Base-by-base conservation (phyloP, 2,113 vertebrate genomes). In the Pangasianodon hypophthalmus region DNA sequence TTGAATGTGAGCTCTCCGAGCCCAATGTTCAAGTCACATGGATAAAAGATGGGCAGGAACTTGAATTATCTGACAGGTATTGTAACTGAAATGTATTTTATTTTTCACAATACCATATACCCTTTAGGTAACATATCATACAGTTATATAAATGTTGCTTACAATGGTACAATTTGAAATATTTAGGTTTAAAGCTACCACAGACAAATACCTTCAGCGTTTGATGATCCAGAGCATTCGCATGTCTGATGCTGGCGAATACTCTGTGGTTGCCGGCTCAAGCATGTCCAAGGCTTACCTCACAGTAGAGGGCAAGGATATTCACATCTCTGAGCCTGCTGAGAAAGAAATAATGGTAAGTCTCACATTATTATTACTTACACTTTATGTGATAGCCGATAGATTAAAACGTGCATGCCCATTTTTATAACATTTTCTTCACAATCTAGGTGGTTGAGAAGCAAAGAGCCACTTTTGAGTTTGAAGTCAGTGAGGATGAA, bases 401-500 rank as follows among this genome's bases (percentile, higher is more conserved):
- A 1, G 5, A 44, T 58, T 52, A 10, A 77, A 73, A 10, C 16
- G 13, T 46, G 4, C 44, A 64, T n/a, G 1, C 24, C 21, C 32
- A 46, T 88, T 85, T 77, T 90, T 24, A 0, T 26, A 18, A 82
- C 29, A 50, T 54, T 85, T 88, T 37, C 32, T 50, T 44, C 24
- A 50, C n/a, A 32, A 37, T 88, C 82, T 89, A 99, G 98, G 98
- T 99, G 79, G 96, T 99, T 92, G 98, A 99, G 91, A 97, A 97
- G 92, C 97, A 99, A 82, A 96, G 97, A 94, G 96, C 98, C 0
- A 97, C 97, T 6, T 96, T 99, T 85, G 98, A 99, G 94, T 98
- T 99, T 93, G 98, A 99, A 93, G 98, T 99, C 92, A 97, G 97
- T 37, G 98, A 99, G 95, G 98, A 99, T 0, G 98, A 99, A 0